These are phyloP conservation scores for Chromis chromis DNA, from an alignment of 2,797 vertebrate genomes.

Conservation along the genomic window DNA sequence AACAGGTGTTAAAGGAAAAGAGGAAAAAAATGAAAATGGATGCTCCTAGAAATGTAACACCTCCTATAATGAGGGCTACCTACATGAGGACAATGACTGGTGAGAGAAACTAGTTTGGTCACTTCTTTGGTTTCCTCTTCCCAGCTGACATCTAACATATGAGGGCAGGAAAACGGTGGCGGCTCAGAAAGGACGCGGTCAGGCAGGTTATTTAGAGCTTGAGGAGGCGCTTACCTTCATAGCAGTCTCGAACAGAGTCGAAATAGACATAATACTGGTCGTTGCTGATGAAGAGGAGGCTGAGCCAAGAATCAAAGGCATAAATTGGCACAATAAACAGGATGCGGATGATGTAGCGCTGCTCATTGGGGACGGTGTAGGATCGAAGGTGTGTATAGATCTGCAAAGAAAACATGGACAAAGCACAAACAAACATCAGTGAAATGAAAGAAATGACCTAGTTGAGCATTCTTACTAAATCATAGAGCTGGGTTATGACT, in stretches of 20 bases:
- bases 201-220: not conserved
- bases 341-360: slow-evolving; percentile 97
- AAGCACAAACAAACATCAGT: slow-evolving; percentile 10
- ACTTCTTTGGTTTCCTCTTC: slow-evolving; percentile 43
- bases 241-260: slow-evolving; percentile 95
- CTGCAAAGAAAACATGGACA: slow-evolving; percentile 75
- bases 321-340: slow-evolving; percentile 96
- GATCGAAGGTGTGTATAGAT: slow-evolving; percentile 94
- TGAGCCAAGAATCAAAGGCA: slow-evolving; percentile 97
- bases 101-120: slow-evolving; percentile 72
- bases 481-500: not conserved
- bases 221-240: slow-evolving; percentile 89
- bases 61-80: slow-evolving; percentile 23
- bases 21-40: not conserved
- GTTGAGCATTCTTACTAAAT: not conserved
- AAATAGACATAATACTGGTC: slow-evolving; percentile 96
- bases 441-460: not conserved
- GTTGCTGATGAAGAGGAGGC: slow-evolving; percentile 94
- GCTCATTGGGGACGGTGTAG: slow-evolving; percentile 93
- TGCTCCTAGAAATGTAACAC: slow-evolving; percentile 40
- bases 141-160: slow-evolving; percentile 12
- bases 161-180: not conserved
- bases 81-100: slow-evolving; percentile 23
- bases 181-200: not conserved
- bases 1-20: too few species aligned